A percentile compares a stretch with the other conserved stretches of the same genome.
These are phyloP conservation scores for Paramormyrops hopkinsi DNA, from an alignment of 2,797 vertebrate genomes.

Conservation along the genomic window DNA sequence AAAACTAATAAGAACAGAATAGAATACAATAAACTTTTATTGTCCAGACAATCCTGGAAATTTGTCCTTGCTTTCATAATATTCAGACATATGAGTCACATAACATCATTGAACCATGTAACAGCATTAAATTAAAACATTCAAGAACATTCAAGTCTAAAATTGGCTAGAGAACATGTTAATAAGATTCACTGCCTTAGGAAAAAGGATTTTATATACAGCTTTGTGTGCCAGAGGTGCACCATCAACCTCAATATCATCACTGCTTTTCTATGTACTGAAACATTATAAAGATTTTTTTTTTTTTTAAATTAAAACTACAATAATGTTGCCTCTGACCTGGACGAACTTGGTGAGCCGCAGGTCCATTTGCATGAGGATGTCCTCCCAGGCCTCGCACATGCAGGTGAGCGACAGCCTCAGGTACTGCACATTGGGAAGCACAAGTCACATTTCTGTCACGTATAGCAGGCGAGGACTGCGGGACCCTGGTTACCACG, in stretches of 20 bases:
- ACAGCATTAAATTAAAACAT: neutral
- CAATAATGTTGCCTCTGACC: slow-evolving; percentile 51
- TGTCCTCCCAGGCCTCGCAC: slow-evolving; percentile 99
- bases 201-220: neutral
- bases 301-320: neutral
- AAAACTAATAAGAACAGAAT: neutral
- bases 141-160: neutral
- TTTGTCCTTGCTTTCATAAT: neutral
- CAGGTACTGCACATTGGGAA: slow-evolving; percentile 66
- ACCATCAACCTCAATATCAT: neutral
- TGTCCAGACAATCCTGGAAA: neutral
- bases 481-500: neutral
- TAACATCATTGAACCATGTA: neutral
- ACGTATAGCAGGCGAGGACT: neutral
- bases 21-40: neutral
- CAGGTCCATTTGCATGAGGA: slow-evolving; percentile 96
- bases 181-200: neutral
- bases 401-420: slow-evolving; percentile 89
- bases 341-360: slow-evolving; percentile 95
- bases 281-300: neutral
- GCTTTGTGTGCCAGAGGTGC: neutral
- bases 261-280: neutral
- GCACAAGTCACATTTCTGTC: neutral
- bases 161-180: neutral
- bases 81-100: neutral